These are phyloP conservation scores for Limanda limanda DNA, from an alignment of 2,113 vertebrate genomes.

Conservation along the genomic window DNA sequence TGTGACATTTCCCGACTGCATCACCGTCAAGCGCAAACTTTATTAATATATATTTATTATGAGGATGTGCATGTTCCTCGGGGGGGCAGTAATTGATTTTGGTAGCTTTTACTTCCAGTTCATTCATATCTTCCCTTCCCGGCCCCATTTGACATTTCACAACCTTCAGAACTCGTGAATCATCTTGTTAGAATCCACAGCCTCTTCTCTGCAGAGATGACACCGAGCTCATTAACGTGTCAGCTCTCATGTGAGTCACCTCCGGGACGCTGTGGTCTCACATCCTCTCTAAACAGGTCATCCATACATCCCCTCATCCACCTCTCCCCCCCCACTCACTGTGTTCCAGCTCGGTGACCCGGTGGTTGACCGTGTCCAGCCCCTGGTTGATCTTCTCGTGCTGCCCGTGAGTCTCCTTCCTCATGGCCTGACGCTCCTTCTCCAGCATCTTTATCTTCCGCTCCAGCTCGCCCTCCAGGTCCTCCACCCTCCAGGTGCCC, in stretches of 20 bases:
- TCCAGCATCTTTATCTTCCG: constrained; percentile 93
- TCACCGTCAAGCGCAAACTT: not conserved
- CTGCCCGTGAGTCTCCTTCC: constrained; percentile 85
- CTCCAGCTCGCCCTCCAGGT: constrained; percentile 93
- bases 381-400: constrained; percentile 91
- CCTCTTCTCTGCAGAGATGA: constrained; percentile 25
- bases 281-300: not conserved
- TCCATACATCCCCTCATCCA: not conserved
- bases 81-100: not conserved
- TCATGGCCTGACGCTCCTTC: constrained; percentile 88
- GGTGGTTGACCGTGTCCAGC: constrained; percentile 87
- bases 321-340: constrained; percentile 81
- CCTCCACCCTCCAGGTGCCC: constrained; percentile 89
- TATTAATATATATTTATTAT: not conserved
- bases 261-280: constrained; percentile 12
- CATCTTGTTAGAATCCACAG: constrained; percentile 43
- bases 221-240: constrained; percentile 54
- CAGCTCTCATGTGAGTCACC: constrained; percentile 14
- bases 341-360: constrained; percentile 89
- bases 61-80: not conserved
- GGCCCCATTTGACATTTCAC: constrained; percentile 49
- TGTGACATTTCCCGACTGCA: not conserved
- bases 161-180: constrained; percentile 46
- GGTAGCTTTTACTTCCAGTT: not conserved
- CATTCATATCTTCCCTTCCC: not conserved